Percentiles rank a stretch among this genome's conserved stretches.
phyloP scores from a whole-genome alignment of 2,797 vertebrate species.

The Hylomyscus alleni region DNA sequence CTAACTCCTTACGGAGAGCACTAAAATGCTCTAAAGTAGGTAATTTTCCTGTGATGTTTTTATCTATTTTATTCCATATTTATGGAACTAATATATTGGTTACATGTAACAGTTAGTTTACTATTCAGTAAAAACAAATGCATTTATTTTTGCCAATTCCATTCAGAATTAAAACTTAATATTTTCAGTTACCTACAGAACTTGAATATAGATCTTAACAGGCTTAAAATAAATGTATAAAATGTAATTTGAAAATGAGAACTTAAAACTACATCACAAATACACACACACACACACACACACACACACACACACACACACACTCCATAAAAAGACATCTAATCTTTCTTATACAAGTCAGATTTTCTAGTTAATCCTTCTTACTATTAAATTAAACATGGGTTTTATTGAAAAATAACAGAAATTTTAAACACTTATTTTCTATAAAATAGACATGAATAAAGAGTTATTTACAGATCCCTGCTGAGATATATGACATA shows the following conservation, averaged over 20 bases:
- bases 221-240: neutral
- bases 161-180: neutral
- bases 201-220: neutral
- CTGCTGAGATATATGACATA: neutral
- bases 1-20: neutral
- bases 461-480: slow-evolving; percentile 36
- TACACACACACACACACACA: neutral
- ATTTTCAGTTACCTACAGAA: slow-evolving; percentile 9
- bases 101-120: slow-evolving; percentile 14
- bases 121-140: neutral
- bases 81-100: neutral
- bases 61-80: neutral
- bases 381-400: neutral
- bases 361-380: neutral
- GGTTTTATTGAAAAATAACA: slow-evolving; percentile 9
- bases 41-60: neutral
- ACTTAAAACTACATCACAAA: neutral
- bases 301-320: too few species aligned
- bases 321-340: neutral
- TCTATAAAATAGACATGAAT: slow-evolving; percentile 1
- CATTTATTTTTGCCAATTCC: neutral
- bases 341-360: neutral
- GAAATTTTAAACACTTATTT: neutral
- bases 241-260: slow-evolving; percentile 9
- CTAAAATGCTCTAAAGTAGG: neutral